Evolutionary conservation across 2,888 invertebrate genomes (phyloP).

Genomic region (Endomychus coccineus): DNA sequence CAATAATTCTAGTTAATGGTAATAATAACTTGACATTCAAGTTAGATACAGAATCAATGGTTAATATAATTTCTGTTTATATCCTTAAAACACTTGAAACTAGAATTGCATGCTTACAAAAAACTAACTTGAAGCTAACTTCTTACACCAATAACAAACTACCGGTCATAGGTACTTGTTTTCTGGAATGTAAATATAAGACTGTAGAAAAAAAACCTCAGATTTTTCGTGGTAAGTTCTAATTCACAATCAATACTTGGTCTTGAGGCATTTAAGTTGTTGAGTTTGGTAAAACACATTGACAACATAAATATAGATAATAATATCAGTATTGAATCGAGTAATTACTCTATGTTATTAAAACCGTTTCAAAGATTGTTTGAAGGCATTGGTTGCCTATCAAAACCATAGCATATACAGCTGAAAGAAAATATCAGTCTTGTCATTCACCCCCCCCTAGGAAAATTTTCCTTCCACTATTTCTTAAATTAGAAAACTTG

Average conservation of each 20-base stretch:
- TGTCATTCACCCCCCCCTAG: conserved; percentile 11
- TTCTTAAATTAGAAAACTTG: conserved; percentile 5
- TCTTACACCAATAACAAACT: conserved; percentile 7
- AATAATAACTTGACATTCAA: conserved; percentile 10
- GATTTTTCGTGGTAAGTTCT: conserved; percentile 4
- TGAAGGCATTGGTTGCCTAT: conserved; percentile 12
- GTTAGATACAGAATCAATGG: conserved; percentile 16
- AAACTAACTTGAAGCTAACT: background rate
- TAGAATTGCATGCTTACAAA: background rate
- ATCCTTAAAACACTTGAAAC: conserved; percentile 3
- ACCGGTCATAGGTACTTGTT: conserved; percentile 4
- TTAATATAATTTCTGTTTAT: conserved; percentile 12
- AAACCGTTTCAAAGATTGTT: conserved; percentile 8
- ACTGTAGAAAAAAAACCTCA: too few species aligned
- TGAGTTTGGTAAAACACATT: background rate
- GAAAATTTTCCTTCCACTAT: conserved; percentile 11
- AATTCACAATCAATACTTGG: conserved; percentile 3
- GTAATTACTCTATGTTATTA: conserved; percentile 2
- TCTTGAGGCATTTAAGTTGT: background rate
- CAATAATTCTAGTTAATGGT: too few species aligned
- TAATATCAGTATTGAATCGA: conserved; percentile 4
- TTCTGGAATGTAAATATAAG: conserved; percentile 2
- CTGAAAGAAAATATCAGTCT: conserved; percentile 11
- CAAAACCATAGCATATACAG: conserved; percentile 14
- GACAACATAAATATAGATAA: too few species aligned